Conservation (phyloP, 2,888 invertebrate species). For the Cheilosia vernalis region DNA sequence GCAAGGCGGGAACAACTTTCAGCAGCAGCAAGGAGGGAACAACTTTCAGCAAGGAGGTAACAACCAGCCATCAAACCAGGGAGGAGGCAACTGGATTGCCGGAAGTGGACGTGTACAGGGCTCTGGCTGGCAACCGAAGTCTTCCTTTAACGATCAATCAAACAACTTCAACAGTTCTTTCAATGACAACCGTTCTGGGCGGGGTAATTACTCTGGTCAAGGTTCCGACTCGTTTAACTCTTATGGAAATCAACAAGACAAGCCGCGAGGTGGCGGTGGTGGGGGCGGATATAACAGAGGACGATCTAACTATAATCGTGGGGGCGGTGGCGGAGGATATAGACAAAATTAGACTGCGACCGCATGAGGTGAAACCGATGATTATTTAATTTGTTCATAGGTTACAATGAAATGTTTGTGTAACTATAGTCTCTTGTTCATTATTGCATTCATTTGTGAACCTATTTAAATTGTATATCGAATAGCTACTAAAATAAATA, state of each 20-base stretch:
- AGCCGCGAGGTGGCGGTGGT: constrained; percentile 67
- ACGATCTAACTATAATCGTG: constrained; percentile 79
- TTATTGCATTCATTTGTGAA: constrained; percentile 14
- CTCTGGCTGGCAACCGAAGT: constrained; percentile 80
- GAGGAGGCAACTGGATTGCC: constrained; percentile 77
- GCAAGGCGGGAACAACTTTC: too few relatives aligned
- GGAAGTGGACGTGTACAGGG: constrained; percentile 83
- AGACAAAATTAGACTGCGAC: constrained; percentile 53
- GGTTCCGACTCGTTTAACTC: constrained; percentile 55
- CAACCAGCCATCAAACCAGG: constrained; percentile 29
- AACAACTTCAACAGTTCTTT: constrained; percentile 48
- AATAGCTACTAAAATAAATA: constrained; percentile 43
- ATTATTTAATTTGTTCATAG: background rate
- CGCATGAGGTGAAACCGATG: background rate
- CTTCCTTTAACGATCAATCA: constrained; percentile 56
- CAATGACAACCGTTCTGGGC: constrained; percentile 74
- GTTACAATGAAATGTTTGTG: background rate
- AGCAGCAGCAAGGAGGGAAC: constrained; percentile 40
- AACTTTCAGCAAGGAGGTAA: constrained; percentile 43
- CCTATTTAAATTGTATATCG: background rate
- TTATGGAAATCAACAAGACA: constrained; percentile 71
- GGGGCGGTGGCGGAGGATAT: constrained; percentile 71
- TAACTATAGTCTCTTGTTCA: constrained; percentile 9
- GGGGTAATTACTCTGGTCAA: constrained; percentile 73
- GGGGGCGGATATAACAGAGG: constrained; percentile 63